These are phyloP conservation scores for Phenganax marumi DNA, from an alignment of 92 coral and sea anemone species.

Conservation along the genomic window DNA sequence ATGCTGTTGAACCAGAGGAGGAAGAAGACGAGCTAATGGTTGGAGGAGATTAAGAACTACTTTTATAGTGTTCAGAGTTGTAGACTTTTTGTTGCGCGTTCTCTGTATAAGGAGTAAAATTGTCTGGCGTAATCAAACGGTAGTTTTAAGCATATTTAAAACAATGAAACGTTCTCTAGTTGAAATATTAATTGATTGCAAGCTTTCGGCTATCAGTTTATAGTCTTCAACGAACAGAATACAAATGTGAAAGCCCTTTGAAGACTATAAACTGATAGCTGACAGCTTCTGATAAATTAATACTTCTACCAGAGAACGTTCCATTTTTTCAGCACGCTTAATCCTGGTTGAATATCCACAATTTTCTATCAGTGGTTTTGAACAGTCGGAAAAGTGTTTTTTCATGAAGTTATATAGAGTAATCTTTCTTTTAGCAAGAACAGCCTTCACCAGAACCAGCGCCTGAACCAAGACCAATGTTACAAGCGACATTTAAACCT, in stretches of 20 bases:
- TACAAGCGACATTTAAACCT: conserved; percentile 95
- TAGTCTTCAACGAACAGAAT: too few relatives aligned
- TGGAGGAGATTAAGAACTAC: background rate
- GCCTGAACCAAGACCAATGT: conserved; percentile 72
- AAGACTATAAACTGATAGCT: too few relatives aligned
- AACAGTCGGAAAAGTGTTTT: background rate
- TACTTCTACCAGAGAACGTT: too few relatives aligned
- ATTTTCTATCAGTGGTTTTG: background rate
- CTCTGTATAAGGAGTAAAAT: background rate
- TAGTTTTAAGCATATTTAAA: too few relatives aligned
- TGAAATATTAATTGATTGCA: too few relatives aligned
- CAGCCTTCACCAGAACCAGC: conserved; percentile 71
- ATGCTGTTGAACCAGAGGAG: conserved; percentile 21
- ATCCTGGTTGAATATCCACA: too few relatives aligned
- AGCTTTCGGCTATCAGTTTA: too few relatives aligned
- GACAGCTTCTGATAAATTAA: too few relatives aligned
- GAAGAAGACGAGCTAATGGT: conserved; percentile 8
- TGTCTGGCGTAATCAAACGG: too few relatives aligned
- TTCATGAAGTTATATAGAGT: background rate
- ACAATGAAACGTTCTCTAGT: too few relatives aligned
- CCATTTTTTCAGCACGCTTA: too few relatives aligned
- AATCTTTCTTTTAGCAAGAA: conserved; percentile 42
- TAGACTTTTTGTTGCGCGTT: background rate
- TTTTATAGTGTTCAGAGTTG: background rate
- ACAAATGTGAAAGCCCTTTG: too few relatives aligned